phyloP scores from a whole-genome alignment of 2,888 invertebrate genomes.

The Plusia festucae region DNA sequence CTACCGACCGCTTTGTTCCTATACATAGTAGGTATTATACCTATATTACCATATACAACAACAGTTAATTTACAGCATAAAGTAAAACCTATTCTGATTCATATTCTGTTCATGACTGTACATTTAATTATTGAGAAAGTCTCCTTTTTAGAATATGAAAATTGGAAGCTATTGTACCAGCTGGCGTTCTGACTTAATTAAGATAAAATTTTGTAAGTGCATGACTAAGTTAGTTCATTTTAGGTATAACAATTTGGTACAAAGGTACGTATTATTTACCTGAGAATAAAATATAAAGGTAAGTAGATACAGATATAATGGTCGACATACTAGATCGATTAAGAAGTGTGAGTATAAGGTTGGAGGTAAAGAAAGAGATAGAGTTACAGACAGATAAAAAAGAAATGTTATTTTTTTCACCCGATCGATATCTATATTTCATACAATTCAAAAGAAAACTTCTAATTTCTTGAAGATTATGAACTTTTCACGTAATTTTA shows the following conservation, averaged over 20 bases:
- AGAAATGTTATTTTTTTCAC: too few species aligned
- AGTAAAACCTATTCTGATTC: neutral
- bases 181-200: neutral
- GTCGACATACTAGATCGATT: too few species aligned
- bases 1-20: constrained; percentile 11
- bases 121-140: constrained; percentile 20
- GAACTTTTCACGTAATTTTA: too few species aligned
- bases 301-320: too few species aligned
- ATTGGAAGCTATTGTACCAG: neutral
- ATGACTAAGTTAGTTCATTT: neutral
- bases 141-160: constrained; percentile 16
- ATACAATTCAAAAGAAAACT: too few species aligned
- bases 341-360: too few species aligned
- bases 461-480: too few species aligned
- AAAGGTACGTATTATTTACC: neutral
- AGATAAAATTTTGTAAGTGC: constrained; percentile 1
- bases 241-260: neutral
- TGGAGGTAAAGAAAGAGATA: too few species aligned
- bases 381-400: too few species aligned
- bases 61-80: constrained; percentile 22
- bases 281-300: too few species aligned
- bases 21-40: neutral
- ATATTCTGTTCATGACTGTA: constrained; percentile 11
- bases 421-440: too few species aligned
- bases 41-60: constrained; percentile 12